A percentile compares a stretch with the other conserved stretches of the same genome.
These are phyloP conservation scores for Halocaridina rubra DNA, from an alignment of 2,888 invertebrate genomes.

Conservation along the genomic window DNA sequence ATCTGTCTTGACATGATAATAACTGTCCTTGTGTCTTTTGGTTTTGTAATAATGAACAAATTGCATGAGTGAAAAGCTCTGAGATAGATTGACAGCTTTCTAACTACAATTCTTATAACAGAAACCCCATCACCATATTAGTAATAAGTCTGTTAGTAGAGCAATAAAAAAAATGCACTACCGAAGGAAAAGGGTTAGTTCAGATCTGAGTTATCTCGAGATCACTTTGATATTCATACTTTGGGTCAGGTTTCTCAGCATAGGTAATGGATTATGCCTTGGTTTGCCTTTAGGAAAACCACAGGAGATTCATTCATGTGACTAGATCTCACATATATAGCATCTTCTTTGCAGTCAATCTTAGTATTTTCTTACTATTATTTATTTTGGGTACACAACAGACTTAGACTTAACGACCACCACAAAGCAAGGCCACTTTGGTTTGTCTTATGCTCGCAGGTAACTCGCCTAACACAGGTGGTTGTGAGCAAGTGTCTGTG, in stretches of 20 bases:
- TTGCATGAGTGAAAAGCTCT: constrained; percentile 55
- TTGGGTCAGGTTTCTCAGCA: constrained; percentile 52
- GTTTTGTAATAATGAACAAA: constrained; percentile 53
- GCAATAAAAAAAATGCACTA: constrained; percentile 30
- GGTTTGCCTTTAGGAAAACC: constrained; percentile 35
- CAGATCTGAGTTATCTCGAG: constrained; percentile 50
- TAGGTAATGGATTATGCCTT: constrained; percentile 53
- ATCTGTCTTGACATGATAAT: constrained; percentile 48
- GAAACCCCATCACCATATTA: constrained; percentile 50
- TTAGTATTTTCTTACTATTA: constrained; percentile 11
- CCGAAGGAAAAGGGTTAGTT: constrained; percentile 35
- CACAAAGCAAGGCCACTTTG: constrained; percentile 61
- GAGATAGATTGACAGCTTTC: constrained; percentile 49
- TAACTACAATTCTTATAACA: constrained; percentile 46
- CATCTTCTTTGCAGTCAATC: constrained; percentile 56
- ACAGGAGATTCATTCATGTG: constrained; percentile 52
- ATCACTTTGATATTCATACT: constrained; percentile 51
- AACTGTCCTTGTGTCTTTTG: constrained; percentile 53
- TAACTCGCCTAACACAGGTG: constrained; percentile 55
- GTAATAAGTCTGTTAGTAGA: constrained; percentile 49
- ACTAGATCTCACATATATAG: constrained; percentile 52
- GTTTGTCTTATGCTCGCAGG: constrained; percentile 58
- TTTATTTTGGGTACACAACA: neutral
- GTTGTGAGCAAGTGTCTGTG: constrained; percentile 56
- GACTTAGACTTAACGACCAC: constrained; percentile 52